Evolutionary conservation across 2,797 vertebrate species (phyloP), one percentile per base, ranked within the genome.

Genomic region (Lophius americanus): DNA sequence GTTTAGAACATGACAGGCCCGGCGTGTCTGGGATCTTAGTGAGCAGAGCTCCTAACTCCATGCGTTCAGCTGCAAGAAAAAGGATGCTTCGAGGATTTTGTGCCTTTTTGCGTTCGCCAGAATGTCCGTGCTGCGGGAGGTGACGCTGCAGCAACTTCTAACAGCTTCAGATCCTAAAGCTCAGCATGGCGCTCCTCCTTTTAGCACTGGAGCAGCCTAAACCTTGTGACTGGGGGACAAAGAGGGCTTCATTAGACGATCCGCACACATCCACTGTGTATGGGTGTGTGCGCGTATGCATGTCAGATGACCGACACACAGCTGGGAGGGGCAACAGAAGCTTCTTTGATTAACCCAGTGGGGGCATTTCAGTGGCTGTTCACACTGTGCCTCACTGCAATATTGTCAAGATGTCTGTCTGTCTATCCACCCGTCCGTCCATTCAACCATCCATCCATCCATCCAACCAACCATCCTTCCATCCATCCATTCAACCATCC

Each of bases 101-200:
- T 58, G 74, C 58, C 64, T 77, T 23, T 23, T 1, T 2, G 63
- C 23, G 59, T 79, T 76, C 76, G 80, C 75, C 81, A 82, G 73
- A 67, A 76, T 64, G 75, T 82, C 79, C 80, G 74, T 83, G 87
- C 78, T 74, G 81, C 76, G 81, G 89, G 88, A 86, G 87, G 70
- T 58, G 81, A 79, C 13, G 35, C 74, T 50, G 82, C 65, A 13
- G 69, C 60, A 43, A 66, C 83, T 88, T 85, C 84, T 85, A 50
- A 88, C 78, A 81, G 74, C 86, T 85, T 89, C 85, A 88, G 89
- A 90, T 89, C 80, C 71, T 69, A 61, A 2, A 51, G 73, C 85
- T 83, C 89, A 87, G 88, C 88, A 37, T 86, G 89, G 79, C 54
- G 64, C 81, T 84, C 73, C 82, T 89, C 75, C 65, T 88, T 86